These are phyloP conservation scores for Micrasema minimum DNA, from an alignment of 1,140 invertebrate genomes.

Conservation along the genomic window DNA sequence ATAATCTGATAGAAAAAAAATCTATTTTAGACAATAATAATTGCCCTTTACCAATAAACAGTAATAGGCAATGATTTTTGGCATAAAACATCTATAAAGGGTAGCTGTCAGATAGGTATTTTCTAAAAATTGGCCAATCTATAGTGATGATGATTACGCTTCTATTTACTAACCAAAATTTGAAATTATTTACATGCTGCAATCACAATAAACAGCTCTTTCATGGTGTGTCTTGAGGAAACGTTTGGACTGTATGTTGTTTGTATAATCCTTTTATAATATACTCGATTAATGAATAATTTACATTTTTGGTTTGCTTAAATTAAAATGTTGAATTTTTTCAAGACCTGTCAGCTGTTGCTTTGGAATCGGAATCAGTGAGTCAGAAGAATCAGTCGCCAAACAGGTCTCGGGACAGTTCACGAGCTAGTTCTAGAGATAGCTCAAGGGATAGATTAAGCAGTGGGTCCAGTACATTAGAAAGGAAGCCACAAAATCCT, in stretches of 20 bases:
- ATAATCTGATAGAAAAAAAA: too few species aligned
- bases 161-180: too few species aligned
- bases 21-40: too few species aligned
- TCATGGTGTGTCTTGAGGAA: conserved; percentile 91
- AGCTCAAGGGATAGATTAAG: conserved; percentile 64
- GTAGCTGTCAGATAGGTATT: too few species aligned
- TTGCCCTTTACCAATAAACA: too few species aligned
- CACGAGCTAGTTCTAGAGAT: conserved; percentile 62
- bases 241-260: conserved; percentile 86
- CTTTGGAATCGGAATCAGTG: conserved; percentile 72
- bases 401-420: conserved; percentile 61
- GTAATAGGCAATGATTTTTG: too few species aligned
- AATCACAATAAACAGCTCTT: conserved; percentile 73
- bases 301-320: not conserved
- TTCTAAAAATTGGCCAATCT: too few species aligned
- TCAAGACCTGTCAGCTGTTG: conserved; percentile 82
- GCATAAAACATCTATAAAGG: too few species aligned
- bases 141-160: too few species aligned
- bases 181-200: conserved; percentile 39
- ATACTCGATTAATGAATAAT: conserved; percentile 9
- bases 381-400: conserved; percentile 60
- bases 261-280: conserved; percentile 40
- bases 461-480: conserved; percentile 61
- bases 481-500: conserved; percentile 59
- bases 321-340: conserved; percentile 13